Evolutionary conservation across 2,888 invertebrate genomes (phyloP), one percentile per base, ranked within the genome.

Genomic region (Parelbella ahira): DNA sequence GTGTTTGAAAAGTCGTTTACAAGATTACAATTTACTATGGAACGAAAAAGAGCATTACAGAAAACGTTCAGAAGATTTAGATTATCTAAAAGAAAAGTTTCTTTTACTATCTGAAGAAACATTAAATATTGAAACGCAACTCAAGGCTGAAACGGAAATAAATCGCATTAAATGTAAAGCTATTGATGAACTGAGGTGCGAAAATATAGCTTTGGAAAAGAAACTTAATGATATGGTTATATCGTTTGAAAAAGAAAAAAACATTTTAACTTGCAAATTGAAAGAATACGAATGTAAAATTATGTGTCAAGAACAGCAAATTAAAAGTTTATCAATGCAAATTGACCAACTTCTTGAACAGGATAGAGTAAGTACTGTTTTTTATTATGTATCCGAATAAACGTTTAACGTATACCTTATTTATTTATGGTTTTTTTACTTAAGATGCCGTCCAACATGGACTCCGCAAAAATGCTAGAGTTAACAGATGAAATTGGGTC

Each of bases 281-380:
- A 76, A 84, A 50, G 89, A 90, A 68, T 68, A 78, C 24, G 89
- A 90, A 56, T 87, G 88, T 45, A 83, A 83, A 60, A 72, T 88
- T 9, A 84, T 89, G 63, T 90, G 90, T 48, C 89, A 89, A 66
- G 89, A 88, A 37, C 82, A 88, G 52, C 90, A 90, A 72, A 89
- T 90, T 21, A 88, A 81, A 64, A 79, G 81, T 56, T 65, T 90
- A 43, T 80, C 88, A 0, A 47, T 63, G 38, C 89, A 90, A 66
- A 83, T 90, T 24, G 89, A 90, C 54, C 70, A 70, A 48, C 60
- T 90, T 45, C 74, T 84, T 28, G 78, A 77, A 37, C 71, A 75
- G 47, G 70, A 70, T 9, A 36, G 15, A 18, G 42, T 43, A 29
- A 28, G 24, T 28, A 24, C 25, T 6, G 15, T 37, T 43, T 43